A percentile compares a stretch with the other conserved stretches of the same genome.
phyloP scores from a whole-genome alignment of 2,113 vertebrate genomes.

The Marmota monax region DNA sequence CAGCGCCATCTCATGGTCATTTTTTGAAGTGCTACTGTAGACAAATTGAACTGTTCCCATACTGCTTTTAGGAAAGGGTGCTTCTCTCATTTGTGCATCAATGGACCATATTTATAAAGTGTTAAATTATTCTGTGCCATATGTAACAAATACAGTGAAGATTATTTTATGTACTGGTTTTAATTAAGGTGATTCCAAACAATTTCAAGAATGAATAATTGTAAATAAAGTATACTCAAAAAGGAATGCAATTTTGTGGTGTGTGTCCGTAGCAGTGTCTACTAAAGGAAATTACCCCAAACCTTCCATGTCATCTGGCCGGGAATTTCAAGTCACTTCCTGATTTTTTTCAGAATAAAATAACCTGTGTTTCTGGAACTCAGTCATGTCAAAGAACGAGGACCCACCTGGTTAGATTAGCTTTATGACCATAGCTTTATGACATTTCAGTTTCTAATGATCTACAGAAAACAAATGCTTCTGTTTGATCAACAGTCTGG shows the following conservation, averaged over 20 bases:
- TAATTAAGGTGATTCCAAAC: constrained; percentile 42
- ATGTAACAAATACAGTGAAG: constrained; percentile 59
- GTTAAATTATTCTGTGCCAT: constrained; percentile 71
- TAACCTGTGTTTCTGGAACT: background rate
- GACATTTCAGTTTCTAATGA: background rate
- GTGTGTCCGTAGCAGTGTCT: constrained; percentile 3
- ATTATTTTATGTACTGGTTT: constrained; percentile 69
- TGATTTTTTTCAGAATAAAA: background rate
- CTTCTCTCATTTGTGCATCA: constrained; percentile 67
- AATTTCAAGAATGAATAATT: constrained; percentile 56
- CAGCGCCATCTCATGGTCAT: constrained; percentile 83
- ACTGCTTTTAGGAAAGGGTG: constrained; percentile 73
- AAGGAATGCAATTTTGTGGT: background rate
- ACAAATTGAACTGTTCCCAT: background rate
- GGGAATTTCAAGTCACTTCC: background rate
- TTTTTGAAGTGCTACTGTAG: background rate
- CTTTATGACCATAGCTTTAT: background rate
- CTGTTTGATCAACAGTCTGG: background rate
- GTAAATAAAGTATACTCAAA: constrained; percentile 72
- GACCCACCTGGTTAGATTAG: background rate
- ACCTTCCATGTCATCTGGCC: background rate
- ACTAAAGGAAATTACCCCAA: background rate
- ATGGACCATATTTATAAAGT: constrained; percentile 61
- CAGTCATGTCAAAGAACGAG: background rate
- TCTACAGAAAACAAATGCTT: background rate